Conservation (phyloP, 2,888 invertebrate genomes). For the Lissonota sp. region DNA sequence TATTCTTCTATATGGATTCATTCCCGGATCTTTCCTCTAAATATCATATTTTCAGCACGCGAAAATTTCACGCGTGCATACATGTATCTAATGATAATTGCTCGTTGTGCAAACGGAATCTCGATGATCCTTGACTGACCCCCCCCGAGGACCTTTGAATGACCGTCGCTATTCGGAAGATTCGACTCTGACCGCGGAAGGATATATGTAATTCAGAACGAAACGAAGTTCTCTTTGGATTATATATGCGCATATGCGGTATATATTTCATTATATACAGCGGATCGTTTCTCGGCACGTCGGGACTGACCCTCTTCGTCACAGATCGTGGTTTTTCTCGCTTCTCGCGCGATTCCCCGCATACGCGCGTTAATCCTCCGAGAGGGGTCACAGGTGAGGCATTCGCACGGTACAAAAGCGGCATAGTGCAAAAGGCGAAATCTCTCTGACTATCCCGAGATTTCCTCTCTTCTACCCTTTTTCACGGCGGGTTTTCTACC, state of each 20-base stretch:
- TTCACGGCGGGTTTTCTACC: no score
- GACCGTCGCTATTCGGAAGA: no score
- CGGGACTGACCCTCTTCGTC: slow-evolving; percentile 70
- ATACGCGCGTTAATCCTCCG: slow-evolving; percentile 1
- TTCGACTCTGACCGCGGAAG: no score
- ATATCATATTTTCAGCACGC: slow-evolving; percentile 57
- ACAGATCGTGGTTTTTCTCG: slow-evolving; percentile 70
- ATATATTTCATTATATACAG: slow-evolving; percentile 13
- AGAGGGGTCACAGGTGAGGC: slow-evolving; percentile 79
- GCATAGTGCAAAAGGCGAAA: background rate
- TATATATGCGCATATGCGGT: slow-evolving; percentile 32
- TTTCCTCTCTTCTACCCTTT: no score
- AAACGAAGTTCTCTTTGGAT: slow-evolving; percentile 16
- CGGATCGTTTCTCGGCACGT: slow-evolving; percentile 44
- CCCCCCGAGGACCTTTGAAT: no score
- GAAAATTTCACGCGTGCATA: slow-evolving; percentile 50
- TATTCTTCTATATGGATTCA: slow-evolving; percentile 19
- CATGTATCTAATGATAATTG: slow-evolving; percentile 10
- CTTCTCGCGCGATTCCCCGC: slow-evolving; percentile 59
- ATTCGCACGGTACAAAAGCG: slow-evolving; percentile 67
- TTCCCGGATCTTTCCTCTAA: background rate
- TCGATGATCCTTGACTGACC: slow-evolving; percentile 15
- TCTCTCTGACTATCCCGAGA: slow-evolving; percentile 30
- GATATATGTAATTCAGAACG: no score
- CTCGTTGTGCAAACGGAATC: background rate